Base-by-base conservation (phyloP, 2,113 vertebrate genomes). In the Saccopteryx leptura region DNA sequence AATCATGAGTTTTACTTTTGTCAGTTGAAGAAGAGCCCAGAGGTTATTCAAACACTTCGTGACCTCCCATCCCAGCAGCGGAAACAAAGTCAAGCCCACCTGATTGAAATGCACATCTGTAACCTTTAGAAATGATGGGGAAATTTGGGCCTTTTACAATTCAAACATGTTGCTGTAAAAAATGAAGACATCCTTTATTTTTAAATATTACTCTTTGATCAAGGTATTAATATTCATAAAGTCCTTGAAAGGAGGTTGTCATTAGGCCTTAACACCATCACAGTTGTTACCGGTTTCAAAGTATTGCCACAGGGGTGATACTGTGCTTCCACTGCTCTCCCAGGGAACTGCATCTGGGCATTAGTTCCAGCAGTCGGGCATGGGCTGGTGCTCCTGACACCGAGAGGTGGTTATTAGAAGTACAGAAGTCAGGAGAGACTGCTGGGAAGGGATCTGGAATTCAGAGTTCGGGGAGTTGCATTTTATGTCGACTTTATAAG, bases 181-280 rank as follows among this genome's bases (percentile, higher is more conserved):
- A 97, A 46, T 56, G 23, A 84, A 90, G 76, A 11, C 69, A 78
- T n/a, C 88, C 82, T 85, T 97, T 94, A 80, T 93, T 95, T 97
- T 95, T 91, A 95, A 97, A 86, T 91, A 83, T 95, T 88, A 68
- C 65, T 82, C 84, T 96, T 93, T 93, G 83, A 95, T 96, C 81
- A 61, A 54, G 78, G 1, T 39, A 91, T 97, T 94, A 95, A 97
- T 93, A 97, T 95, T 97, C 82, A 95, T 97, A 71, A 95, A 91
- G 72, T 81, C 94, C 81, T 94, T 78, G 28, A 83, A 96, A 96
- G 68, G 65, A 97, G 93, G 84, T 54, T 93, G 86, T 71, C 86
- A 88, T 95, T 96, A 85, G 87, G 21, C 90, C 60, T 86, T 90
- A 93, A 4, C 87, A 26, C 72, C 72, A 82, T 88, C 88, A 68